phyloP scores from a whole-genome alignment of 2,797 vertebrate species.

The Aeoliscus strigatus region DNA sequence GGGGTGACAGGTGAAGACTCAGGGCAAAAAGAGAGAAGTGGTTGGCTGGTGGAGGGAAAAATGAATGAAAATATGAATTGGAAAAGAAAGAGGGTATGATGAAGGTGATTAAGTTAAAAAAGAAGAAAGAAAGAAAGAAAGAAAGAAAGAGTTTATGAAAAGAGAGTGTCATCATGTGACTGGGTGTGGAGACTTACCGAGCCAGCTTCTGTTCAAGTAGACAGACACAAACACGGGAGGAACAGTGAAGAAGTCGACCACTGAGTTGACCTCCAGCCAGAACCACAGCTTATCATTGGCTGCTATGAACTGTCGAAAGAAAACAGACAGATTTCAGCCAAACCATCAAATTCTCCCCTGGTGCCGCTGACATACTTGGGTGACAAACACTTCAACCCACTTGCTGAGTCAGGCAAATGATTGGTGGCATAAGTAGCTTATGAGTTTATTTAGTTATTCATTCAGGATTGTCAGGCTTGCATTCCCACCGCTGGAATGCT shows the following conservation, averaged over 20 bases:
- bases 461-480: conserved; percentile 42
- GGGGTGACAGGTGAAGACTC: conserved; percentile 27
- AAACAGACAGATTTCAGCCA: conserved; percentile 82
- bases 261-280: conserved; percentile 97
- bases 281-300: conserved; percentile 99
- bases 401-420: conserved; percentile 53
- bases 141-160: conserved; percentile 5
- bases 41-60: background rate
- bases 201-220: conserved; percentile 97
- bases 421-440: conserved; percentile 60
- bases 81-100: background rate
- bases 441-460: conserved; percentile 61
- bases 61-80: no score
- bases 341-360: conserved; percentile 79
- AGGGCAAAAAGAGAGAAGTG: conserved; percentile 16
- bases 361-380: conserved; percentile 26
- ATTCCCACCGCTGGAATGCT: conserved; percentile 40
- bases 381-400: conserved; percentile 35
- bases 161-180: no score
- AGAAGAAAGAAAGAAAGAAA: background rate
- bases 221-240: conserved; percentile 97
- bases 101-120: background rate
- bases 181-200: conserved; percentile 87
- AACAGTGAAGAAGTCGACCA: conserved; percentile 98
- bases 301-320: conserved; percentile 84